phyloP scores from a whole-genome alignment of 2,888 invertebrate genomes.

The Muscina levida region DNA sequence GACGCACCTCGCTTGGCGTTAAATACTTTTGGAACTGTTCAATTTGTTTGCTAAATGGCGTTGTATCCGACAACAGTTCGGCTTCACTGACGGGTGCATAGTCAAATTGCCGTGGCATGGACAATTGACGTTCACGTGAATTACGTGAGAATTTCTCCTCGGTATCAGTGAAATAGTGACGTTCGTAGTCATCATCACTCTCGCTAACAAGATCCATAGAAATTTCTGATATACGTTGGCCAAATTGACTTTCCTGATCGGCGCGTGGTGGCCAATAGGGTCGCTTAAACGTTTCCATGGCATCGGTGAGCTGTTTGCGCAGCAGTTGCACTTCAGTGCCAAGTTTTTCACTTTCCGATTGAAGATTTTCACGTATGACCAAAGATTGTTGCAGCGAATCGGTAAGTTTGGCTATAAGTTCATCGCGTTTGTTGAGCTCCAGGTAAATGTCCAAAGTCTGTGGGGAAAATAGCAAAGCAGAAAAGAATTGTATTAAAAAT shows the following conservation, averaged over 20 bases:
- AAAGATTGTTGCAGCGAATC: conserved; percentile 86
- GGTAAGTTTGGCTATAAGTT: conserved; percentile 86
- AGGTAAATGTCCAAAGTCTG: conserved; percentile 88
- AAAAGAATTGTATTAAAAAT: neutral
- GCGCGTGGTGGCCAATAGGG: conserved; percentile 70
- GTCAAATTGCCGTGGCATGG: conserved; percentile 70
- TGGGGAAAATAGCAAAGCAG: conserved; percentile 57
- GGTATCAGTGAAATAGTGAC: conserved; percentile 76
- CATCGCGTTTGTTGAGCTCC: conserved; percentile 85
- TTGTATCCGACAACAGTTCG: conserved; percentile 52
- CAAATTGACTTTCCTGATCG: conserved; percentile 77
- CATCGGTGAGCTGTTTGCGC: conserved; percentile 80
- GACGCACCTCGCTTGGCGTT: conserved; percentile 77
- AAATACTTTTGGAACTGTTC: conserved; percentile 78
- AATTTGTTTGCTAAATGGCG: conserved; percentile 77
- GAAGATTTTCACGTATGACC: conserved; percentile 83
- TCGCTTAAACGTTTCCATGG: conserved; percentile 78
- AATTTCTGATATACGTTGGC: conserved; percentile 78
- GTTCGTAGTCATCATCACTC: conserved; percentile 79
- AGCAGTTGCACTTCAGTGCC: conserved; percentile 82
- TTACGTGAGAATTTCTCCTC: conserved; percentile 75
- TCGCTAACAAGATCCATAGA: conserved; percentile 80
- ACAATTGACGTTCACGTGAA: conserved; percentile 76
- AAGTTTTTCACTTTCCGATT: conserved; percentile 83
- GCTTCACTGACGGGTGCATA: conserved; percentile 62